These are phyloP conservation scores for Serrognathus titanus DNA, from an alignment of 2,888 invertebrate genomes.

Conservation along the genomic window DNA sequence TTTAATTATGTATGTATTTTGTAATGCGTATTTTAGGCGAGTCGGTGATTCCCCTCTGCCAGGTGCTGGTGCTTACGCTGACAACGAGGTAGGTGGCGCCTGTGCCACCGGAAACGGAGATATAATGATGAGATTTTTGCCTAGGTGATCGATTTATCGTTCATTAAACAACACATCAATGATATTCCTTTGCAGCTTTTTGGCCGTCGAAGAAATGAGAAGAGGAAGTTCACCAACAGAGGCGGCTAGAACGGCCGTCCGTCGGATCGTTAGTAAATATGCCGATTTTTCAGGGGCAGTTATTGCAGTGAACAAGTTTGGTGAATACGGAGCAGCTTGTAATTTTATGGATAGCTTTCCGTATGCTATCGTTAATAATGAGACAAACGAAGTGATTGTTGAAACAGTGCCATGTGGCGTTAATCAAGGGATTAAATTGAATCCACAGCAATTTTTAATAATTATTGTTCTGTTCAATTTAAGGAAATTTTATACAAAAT, in stretches of 20 bases:
- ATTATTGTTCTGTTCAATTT: no score
- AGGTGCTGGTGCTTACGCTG: constrained; percentile 94
- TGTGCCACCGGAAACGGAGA: constrained; percentile 94
- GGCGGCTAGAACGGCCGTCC: constrained; percentile 71
- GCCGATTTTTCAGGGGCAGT: constrained; percentile 82
- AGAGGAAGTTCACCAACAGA: constrained; percentile 66
- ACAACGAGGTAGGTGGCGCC: constrained; percentile 78
- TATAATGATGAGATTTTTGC: constrained; percentile 93
- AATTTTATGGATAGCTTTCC: constrained; percentile 68
- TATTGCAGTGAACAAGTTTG: constrained; percentile 69
- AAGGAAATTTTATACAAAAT: no score
- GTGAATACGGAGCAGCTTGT: constrained; percentile 80
- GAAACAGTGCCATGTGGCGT: no score
- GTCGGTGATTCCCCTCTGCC: constrained; percentile 83
- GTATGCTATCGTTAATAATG: constrained; percentile 51
- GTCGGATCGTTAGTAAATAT: constrained; percentile 70
- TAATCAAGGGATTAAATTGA: no score
- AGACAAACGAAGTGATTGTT: no score
- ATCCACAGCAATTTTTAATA: no score
- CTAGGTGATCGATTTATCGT: constrained; percentile 58
- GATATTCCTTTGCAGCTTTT: constrained; percentile 58
- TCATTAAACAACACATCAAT: not conserved
- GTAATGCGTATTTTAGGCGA: constrained; percentile 55
- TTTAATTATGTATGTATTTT: not conserved
- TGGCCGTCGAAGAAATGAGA: constrained; percentile 88